Evolutionary conservation across 1,140 invertebrate genomes (phyloP).

Genomic region (Danaus melanippus): DNA sequence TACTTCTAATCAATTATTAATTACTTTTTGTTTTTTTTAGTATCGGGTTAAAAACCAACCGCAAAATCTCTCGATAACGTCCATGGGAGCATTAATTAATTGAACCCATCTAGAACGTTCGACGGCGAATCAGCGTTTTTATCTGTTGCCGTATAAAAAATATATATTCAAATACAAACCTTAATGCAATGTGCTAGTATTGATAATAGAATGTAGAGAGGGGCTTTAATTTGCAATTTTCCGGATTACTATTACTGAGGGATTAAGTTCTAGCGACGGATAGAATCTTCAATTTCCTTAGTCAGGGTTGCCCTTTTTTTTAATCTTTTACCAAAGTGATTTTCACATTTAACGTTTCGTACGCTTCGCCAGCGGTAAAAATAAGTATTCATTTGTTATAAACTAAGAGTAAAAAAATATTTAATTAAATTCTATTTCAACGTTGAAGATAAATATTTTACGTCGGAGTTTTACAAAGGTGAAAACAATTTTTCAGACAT

Average conservation of each 20-base stretch:
- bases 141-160: slow-evolving; percentile 21
- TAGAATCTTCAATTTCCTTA: slow-evolving; percentile 64
- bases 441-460: too few species aligned
- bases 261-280: slow-evolving; percentile 55
- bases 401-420: too few species aligned
- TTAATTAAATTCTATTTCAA: too few species aligned
- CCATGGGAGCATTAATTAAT: slow-evolving; percentile 47
- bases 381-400: too few species aligned
- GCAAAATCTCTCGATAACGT: slow-evolving; percentile 24
- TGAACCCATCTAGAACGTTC: slow-evolving; percentile 39
- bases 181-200: slow-evolving; percentile 15
- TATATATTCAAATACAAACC: slow-evolving; percentile 15
- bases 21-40: slow-evolving; percentile 2
- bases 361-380: too few species aligned
- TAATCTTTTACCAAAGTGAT: too few species aligned
- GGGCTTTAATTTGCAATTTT: slow-evolving; percentile 60
- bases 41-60: slow-evolving; percentile 8
- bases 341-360: too few species aligned
- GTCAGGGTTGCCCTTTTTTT: slow-evolving; percentile 43
- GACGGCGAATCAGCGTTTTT: slow-evolving; percentile 42
- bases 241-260: slow-evolving; percentile 50
- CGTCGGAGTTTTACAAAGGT: too few species aligned
- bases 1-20: slow-evolving; percentile 15
- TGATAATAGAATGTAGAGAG: slow-evolving; percentile 7
- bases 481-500: too few species aligned